Conservation (phyloP, 2,888 invertebrate species). For the Pseudeuparius sepicola region DNA sequence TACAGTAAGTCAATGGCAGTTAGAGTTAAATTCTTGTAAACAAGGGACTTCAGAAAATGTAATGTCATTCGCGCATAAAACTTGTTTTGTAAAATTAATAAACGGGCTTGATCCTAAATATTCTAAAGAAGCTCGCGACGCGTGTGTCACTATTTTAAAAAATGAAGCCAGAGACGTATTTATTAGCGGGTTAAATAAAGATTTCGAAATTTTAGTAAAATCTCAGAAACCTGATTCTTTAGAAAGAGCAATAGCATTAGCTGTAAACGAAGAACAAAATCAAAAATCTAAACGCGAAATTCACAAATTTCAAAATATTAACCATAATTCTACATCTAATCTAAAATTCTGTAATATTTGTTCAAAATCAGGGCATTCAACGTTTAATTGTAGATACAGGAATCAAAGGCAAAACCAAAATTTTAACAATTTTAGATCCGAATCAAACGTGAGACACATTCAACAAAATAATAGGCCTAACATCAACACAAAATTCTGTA, state of each 20-base stretch:
- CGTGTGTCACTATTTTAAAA: constrained; percentile 12
- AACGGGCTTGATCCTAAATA: constrained; percentile 8
- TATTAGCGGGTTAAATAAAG: constrained; percentile 13
- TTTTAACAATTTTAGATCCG: too few species aligned
- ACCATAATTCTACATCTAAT: constrained; percentile 13
- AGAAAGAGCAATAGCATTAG: constrained; percentile 18
- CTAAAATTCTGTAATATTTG: constrained; percentile 12
- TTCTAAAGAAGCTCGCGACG: constrained; percentile 4
- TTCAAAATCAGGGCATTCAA: constrained; percentile 14
- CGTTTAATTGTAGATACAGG: constrained; percentile 14
- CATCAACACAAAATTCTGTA: constrained; percentile 15
- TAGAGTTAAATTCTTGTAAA: constrained; percentile 27
- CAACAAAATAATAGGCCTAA: too few species aligned
- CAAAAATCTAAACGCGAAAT: constrained; percentile 18
- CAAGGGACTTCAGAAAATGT: constrained; percentile 24
- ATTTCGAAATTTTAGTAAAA: constrained; percentile 16
- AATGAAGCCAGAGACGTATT: constrained; percentile 16
- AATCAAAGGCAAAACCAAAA: too few species aligned
- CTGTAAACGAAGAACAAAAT: constrained; percentile 19
- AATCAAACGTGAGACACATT: too few species aligned
- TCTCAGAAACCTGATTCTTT: constrained; percentile 14
- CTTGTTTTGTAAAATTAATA: constrained; percentile 14
- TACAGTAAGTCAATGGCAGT: constrained; percentile 27
- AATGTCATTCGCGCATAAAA: constrained; percentile 23
- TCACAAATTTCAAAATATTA: constrained; percentile 16